Evolutionary conservation across 2,113 vertebrate species (phyloP), one percentile per base, ranked within the genome.

Genomic region (Kryptolebias marmoratus): DNA sequence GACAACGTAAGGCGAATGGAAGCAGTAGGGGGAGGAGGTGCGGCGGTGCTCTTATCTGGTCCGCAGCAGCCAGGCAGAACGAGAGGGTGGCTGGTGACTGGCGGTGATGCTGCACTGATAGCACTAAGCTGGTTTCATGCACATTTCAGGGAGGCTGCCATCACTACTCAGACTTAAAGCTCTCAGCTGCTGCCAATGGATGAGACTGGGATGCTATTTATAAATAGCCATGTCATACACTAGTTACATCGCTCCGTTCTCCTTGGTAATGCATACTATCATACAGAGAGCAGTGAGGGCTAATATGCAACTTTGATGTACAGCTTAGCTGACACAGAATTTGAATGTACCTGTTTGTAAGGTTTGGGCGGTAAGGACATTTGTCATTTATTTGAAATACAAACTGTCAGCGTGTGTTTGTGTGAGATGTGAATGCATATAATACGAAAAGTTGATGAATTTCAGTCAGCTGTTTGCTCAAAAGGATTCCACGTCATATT

Each of bases 111-210:
- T 71, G 66, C 61, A 58, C 80, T 76, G 92, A 93, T 92, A 91
- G 73, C 72, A 31, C 84, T 88, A 91, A 91, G 87, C 90, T 67
- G 81, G 89, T 92, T 92, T 91, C 91, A 92, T 89, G 90, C 87
- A 88, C 90, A 88, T 91, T 90, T 89, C 87, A 88, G 85, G 80
- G 82, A 85, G 83, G 77, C 85, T 83, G 83, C 85, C 86, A 56
- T 84, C 82, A 73, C 86, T 75, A 61, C 74, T 87, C 87, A 83
- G 75, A 90, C 82, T 82, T 83, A 84, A 89, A 86, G 74, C 85
- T 88, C 85, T 79, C 78, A 61, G 74, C 83, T 81, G 55, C 73
- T 27, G 73, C 81, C 73, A 81, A 68, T 77, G 80, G 78, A 77
- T 80, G 86, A 80, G 81, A 77, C 71, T 70, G 72, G 77, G 76